Evolutionary conservation across 1,140 invertebrate species (phyloP).

Genomic region (Doryteuthis pealeii): DNA sequence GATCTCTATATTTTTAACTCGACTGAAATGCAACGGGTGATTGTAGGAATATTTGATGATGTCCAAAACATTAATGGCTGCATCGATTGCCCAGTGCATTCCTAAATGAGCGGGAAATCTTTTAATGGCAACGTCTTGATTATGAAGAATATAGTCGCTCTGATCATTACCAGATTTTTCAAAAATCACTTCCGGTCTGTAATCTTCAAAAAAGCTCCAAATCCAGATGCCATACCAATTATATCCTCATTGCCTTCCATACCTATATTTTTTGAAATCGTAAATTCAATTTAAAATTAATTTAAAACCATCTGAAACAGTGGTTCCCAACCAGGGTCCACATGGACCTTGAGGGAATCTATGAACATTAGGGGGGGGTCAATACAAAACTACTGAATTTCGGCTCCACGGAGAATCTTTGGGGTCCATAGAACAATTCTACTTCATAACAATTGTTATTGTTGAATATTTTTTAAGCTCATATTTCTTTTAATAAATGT

Average conservation of each 20-base stretch:
- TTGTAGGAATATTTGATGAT: conserved; percentile 12
- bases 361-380: too few species aligned
- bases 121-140: conserved; percentile 48
- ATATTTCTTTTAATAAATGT: too few species aligned
- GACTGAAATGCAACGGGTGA: conserved; percentile 10
- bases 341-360: too few species aligned
- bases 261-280: too few species aligned
- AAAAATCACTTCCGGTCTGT: conserved; percentile 31
- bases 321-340: too few species aligned
- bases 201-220: conserved; percentile 48
- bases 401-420: too few species aligned
- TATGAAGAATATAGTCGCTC: conserved; percentile 31
- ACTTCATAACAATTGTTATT: too few species aligned
- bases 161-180: conserved; percentile 13
- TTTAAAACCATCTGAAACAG: too few species aligned
- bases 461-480: too few species aligned
- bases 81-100: conserved; percentile 52
- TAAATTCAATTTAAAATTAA: too few species aligned
- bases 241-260: conserved; percentile 46
- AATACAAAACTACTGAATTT: too few species aligned
- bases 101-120: conserved; percentile 47
- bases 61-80: conserved; percentile 29
- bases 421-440: too few species aligned
- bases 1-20: conserved; percentile 32
- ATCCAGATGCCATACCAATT: conserved; percentile 42